Evolutionary conservation across 2,113 vertebrate species (phyloP), one percentile per base, ranked within the genome.

Genomic region (Periophthalmus modestus): DNA sequence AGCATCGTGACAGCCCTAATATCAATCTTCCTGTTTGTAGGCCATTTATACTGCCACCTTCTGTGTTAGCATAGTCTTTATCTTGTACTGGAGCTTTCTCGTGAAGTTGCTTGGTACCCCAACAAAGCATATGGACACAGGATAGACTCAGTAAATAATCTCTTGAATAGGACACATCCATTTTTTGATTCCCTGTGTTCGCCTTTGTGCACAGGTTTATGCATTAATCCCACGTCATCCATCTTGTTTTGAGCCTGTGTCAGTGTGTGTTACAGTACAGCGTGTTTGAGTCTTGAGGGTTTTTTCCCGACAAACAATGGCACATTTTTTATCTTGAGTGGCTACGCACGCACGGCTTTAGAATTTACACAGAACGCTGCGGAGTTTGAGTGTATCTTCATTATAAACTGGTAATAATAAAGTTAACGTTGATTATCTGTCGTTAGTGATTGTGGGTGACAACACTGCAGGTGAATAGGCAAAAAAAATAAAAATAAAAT

Each of bases 211-310:
- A 19, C 34, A 58, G 71, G 54, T 13, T 52, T 46, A 52, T 6
- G 13, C 69, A 77, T 59, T 68, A 68, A 77, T 73, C 71, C 23
- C 72, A 59, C 48, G 34, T 77, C 55, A 57, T 86, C 62, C 59
- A 78, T 77, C 75, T 73, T 82, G 80, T 74, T 73, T 85, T 82
- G 80, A 57, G 50, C 24, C 36, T 58, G 68, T 85, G 72, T 71
- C 75, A 82, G 79, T 9, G 79, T 9, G 18, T 33, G 18, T 34
- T 34, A 19, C 61, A 2, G 7, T 19, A 7, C 61, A 19, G 7
- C 19, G 33, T 34, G 28, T 18, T 63, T 9, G 39, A 66, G 69
- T 80, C 80, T 69, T 66, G 47, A 34, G 68, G 74, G 74, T 72
- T 65, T 54, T 68, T 78, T 62, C 59, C 69, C 33, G 48, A 72